Percentiles rank a stretch among this genome's conserved stretches.
These are phyloP conservation scores for Smittia sp. DNA, from an alignment of 2,888 invertebrate species.

Conservation along the genomic window DNA sequence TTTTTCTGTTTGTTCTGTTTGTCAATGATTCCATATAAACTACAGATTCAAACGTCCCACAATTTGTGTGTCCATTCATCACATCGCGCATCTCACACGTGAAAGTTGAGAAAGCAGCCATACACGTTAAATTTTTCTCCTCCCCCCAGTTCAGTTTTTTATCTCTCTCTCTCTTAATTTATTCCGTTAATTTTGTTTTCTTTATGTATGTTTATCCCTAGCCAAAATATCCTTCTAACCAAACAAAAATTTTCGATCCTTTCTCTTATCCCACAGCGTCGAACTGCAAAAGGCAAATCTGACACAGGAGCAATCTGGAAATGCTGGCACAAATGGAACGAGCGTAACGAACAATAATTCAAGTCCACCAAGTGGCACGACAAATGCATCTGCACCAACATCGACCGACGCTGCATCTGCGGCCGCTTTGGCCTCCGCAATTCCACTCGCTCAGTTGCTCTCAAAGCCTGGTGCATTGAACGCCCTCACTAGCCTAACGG, in stretches of 20 bases:
- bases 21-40: background rate
- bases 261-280: constrained; percentile 70
- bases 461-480: constrained; percentile 88
- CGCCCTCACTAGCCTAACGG: constrained; percentile 77
- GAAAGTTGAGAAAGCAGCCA: background rate
- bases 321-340: constrained; percentile 53
- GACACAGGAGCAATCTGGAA: constrained; percentile 60
- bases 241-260: constrained; percentile 44
- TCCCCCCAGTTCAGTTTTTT: background rate
- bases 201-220: constrained; percentile 23
- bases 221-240: constrained; percentile 37
- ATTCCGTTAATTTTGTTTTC: constrained; percentile 22
- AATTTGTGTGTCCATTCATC: constrained; percentile 1
- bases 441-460: constrained; percentile 88
- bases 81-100: background rate
- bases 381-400: constrained; percentile 49
- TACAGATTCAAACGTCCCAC: background rate
- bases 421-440: constrained; percentile 78
- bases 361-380: constrained; percentile 47
- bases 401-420: constrained; percentile 49
- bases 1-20: constrained; percentile 9
- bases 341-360: constrained; percentile 44
- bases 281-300: constrained; percentile 98
- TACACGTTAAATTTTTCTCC: background rate
- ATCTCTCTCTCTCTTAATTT: constrained; percentile 5